Percentiles rank a stretch among this genome's conserved stretches.
Evolutionary conservation across 64 coral and sea anemone species (phyloP).

Genomic region (Stichodactyla mertensii): DNA sequence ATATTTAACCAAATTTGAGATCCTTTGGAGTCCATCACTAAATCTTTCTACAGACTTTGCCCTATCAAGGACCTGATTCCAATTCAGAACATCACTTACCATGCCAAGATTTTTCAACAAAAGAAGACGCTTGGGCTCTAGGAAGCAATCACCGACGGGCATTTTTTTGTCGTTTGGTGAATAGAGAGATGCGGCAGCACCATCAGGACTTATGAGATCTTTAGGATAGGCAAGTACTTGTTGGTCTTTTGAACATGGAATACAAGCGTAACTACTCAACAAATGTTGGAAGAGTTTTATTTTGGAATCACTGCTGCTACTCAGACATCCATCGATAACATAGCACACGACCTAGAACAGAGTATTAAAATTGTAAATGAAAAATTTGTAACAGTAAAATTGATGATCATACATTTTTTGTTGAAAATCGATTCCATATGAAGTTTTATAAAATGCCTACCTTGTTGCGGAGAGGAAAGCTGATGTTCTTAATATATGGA

Average conservation of each 20-base stretch:
- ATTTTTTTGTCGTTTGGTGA: slow-evolving; percentile 54
- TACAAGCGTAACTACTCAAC: slow-evolving; percentile 53
- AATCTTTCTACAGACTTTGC: background rate
- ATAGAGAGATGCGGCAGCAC: slow-evolving; percentile 49
- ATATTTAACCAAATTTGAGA: background rate
- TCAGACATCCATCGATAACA: slow-evolving; percentile 51
- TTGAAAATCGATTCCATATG: too few relatives aligned
- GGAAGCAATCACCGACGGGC: slow-evolving; percentile 55
- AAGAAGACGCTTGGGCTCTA: background rate
- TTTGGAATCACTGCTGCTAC: background rate
- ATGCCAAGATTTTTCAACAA: background rate
- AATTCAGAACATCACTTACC: background rate
- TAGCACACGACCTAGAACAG: slow-evolving; percentile 30
- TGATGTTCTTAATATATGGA: slow-evolving; percentile 30
- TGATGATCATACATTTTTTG: too few relatives aligned
- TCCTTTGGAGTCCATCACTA: background rate
- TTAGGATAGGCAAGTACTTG: slow-evolving; percentile 37
- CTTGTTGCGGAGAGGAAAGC: background rate
- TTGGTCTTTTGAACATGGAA: slow-evolving; percentile 41
- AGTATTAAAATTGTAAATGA: too few relatives aligned
- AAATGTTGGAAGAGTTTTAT: background rate
- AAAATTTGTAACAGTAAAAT: too few relatives aligned
- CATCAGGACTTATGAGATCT: slow-evolving; percentile 52
- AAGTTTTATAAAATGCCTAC: background rate
- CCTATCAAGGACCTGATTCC: background rate